Evolutionary conservation across 2,888 invertebrate species (phyloP), one percentile per base, ranked within the genome.

Genomic region (Cryptus armator): DNA sequence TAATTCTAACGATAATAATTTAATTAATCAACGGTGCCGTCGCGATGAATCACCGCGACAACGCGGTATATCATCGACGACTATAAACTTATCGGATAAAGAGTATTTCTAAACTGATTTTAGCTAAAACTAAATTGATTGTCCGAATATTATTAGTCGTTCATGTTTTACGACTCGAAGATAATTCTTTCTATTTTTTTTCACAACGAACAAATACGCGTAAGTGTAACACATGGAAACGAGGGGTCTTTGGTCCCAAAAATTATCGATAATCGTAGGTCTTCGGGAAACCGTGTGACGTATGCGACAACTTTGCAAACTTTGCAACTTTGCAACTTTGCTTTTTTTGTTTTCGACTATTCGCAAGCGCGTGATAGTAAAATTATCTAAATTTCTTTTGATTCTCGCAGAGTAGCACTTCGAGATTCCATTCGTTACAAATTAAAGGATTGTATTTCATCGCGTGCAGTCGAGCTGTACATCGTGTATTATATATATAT

Each of bases 241-340:
- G 74, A 83, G 72, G 68, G 62, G 14, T 72, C 14, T 83, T 85
- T 85, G 85, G 85, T 85, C 85, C 85, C 85, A 85, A 80, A 85
- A 80, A 85, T 83, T 72, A 82, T 82, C 78, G 66, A 82, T 82
- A 56, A 51, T 68, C 64, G 64, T 77, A 76, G 67, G 56, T 84
- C 78, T 64, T 75, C 64, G 68, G 70, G 44, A 68, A 51, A 72
- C 19, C 51, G 59, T 44, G 48, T 77, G 62, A 76, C 37, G 29
- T 79, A 71, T 51, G 62, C 82, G 76, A 83, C 44, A 84, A 84
- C n/a, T 70, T 79, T 81, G 24, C 29, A 81, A 79, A 59, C 81
- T 79, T n/a, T n/a, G n/a, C n/a, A n/a, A n/a, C n/a, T n/a, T n/a
- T n/a, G n/a, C n/a, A n/a, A n/a, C n/a, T n/a, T n/a, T n/a, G n/a